Percentiles rank a stretch among this genome's conserved stretches.
phyloP scores from a whole-genome alignment of 2,888 invertebrate species.

The Oxycera nigricornis region DNA sequence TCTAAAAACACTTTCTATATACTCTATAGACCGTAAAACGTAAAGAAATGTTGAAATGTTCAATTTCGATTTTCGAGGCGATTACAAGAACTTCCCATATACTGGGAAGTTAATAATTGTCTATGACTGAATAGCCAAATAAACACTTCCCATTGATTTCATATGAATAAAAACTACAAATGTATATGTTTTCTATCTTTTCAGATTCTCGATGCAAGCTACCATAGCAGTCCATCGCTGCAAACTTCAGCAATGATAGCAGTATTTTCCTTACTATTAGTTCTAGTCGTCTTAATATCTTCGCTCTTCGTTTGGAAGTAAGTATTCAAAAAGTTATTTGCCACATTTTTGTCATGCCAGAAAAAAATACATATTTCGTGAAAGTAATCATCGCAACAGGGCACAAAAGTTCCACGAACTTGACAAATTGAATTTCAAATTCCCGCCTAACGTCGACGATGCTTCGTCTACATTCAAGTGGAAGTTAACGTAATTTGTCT shows the following conservation, averaged over 20 bases:
- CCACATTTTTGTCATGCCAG: too few relatives aligned
- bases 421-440: neutral
- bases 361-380: too few relatives aligned
- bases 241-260: constrained; percentile 86
- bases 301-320: constrained; percentile 88
- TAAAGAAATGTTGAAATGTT: too few relatives aligned
- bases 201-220: constrained; percentile 88
- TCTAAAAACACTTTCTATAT: too few relatives aligned
- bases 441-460: neutral
- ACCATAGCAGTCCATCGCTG: constrained; percentile 82
- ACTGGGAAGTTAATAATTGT: too few relatives aligned
- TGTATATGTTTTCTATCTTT: neutral
- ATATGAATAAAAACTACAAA: too few relatives aligned
- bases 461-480: neutral
- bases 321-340: constrained; percentile 62
- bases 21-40: too few relatives aligned
- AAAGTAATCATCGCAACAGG: too few relatives aligned
- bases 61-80: too few relatives aligned
- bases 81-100: too few relatives aligned
- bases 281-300: constrained; percentile 79
- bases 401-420: neutral
- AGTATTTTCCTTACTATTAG: constrained; percentile 78
- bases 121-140: too few relatives aligned
- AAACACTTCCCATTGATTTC: neutral
- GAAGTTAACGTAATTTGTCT: neutral